These are phyloP conservation scores for Hofmannophila pseudospretella DNA, from an alignment of 2,888 invertebrate genomes.

Conservation along the genomic window DNA sequence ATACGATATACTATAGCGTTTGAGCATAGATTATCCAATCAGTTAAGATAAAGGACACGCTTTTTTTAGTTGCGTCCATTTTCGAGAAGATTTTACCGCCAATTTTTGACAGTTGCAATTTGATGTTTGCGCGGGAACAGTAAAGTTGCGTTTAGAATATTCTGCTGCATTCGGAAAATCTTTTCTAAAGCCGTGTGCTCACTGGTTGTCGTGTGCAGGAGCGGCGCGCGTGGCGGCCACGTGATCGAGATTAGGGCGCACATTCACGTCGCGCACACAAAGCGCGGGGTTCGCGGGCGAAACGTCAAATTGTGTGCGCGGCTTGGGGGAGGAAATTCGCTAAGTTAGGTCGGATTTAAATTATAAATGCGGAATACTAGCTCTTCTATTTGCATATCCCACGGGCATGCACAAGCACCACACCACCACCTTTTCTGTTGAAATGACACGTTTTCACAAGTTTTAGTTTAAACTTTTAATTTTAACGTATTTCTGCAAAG, in stretches of 20 bases:
- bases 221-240: conserved; percentile 62
- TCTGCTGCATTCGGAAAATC: conserved; percentile 16
- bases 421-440: too few relatives aligned
- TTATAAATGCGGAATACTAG: conserved; percentile 67
- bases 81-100: conserved; percentile 35
- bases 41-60: conserved; percentile 77
- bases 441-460: too few relatives aligned
- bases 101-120: conserved; percentile 34
- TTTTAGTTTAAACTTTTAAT: too few relatives aligned
- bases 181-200: conserved; percentile 40
- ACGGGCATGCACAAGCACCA: conserved; percentile 35
- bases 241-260: conserved; percentile 68
- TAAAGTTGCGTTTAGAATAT: conserved; percentile 33
- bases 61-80: conserved; percentile 50
- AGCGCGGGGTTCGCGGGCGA: conserved; percentile 54
- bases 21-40: conserved; percentile 78
- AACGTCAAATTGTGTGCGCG: conserved; percentile 65
- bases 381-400: conserved; percentile 74
- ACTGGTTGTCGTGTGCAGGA: conserved; percentile 65
- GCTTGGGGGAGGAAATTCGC: conserved; percentile 66
- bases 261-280: conserved; percentile 70
- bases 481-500: too few relatives aligned
- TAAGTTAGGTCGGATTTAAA: conserved; percentile 72
- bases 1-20: conserved; percentile 72
- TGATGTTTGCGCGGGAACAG: conserved; percentile 27